Conservation (phyloP, 2,113 vertebrate genomes). For the Epinephelus cyanopodus region DNA sequence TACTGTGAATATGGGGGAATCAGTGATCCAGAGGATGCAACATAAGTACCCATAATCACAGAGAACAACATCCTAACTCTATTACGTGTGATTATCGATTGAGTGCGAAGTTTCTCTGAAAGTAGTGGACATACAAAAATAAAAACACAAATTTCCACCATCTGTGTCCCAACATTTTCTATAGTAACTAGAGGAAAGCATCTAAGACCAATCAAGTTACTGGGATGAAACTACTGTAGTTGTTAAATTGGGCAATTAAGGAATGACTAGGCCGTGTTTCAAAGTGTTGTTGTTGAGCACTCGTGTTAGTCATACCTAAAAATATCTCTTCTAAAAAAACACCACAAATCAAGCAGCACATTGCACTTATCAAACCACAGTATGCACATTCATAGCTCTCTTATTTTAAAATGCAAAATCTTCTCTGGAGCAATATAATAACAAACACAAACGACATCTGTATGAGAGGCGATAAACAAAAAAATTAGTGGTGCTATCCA, state of each 20-base stretch:
- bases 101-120: constrained; percentile 19
- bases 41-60: not conserved
- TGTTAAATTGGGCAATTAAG: constrained; percentile 33
- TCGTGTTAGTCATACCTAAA: not conserved
- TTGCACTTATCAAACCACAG: constrained; percentile 2
- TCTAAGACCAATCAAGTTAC: constrained; percentile 25
- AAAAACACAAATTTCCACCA: constrained; percentile 1
- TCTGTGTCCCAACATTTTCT: constrained; percentile 44
- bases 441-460: not conserved
- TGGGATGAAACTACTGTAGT: constrained; percentile 7
- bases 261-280: constrained; percentile 14
- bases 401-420: constrained; percentile 4
- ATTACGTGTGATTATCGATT: not conserved
- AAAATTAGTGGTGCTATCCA: no score
- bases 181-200: constrained; percentile 49
- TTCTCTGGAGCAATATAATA: not conserved
- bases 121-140: not conserved
- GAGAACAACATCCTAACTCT: not conserved
- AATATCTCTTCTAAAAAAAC: constrained; percentile 12
- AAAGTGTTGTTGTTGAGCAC: constrained; percentile 8
- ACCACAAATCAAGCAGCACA: constrained; percentile 16
- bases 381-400: not conserved
- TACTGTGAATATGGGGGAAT: not conserved
- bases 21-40: not conserved
- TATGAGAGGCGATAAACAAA: not conserved